Percentiles rank a stretch among this genome's conserved stretches.
Conservation (phyloP, 2,797 vertebrate genomes). For the Fratercula arctica region DNA sequence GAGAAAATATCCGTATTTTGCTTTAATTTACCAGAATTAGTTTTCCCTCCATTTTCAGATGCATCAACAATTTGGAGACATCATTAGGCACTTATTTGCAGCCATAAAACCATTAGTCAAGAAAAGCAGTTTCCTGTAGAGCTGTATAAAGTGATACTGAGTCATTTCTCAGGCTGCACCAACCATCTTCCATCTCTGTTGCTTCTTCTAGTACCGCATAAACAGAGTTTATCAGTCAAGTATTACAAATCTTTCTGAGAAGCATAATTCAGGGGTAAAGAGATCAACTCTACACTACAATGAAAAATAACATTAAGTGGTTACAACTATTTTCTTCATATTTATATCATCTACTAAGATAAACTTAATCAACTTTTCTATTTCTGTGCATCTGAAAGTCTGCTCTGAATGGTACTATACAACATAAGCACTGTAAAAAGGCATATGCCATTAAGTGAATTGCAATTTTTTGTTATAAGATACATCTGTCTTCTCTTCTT, state of each 20-base stretch:
- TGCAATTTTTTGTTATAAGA: not conserved
- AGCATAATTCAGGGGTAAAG: not conserved
- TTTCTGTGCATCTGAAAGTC: not conserved
- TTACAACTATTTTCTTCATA: not conserved
- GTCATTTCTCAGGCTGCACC: not conserved
- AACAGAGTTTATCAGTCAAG: constrained; percentile 12
- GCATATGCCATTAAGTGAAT: not conserved
- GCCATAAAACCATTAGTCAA: constrained; percentile 7
- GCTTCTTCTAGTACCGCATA: not conserved
- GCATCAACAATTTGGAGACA: constrained; percentile 21
- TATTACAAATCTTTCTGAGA: not conserved
- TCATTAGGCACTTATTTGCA: not conserved
- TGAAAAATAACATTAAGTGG: not conserved
- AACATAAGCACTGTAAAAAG: not conserved
- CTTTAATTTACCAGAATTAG: constrained; percentile 27
- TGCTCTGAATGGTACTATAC: not conserved
- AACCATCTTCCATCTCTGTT: not conserved
- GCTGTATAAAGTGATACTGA: not conserved
- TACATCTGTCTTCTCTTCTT: not conserved
- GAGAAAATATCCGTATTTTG: not conserved
- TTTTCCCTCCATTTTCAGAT: constrained; percentile 4
- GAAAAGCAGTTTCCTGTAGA: not conserved
- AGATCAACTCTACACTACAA: not conserved
- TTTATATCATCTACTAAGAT: not conserved
- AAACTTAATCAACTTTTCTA: not conserved